phyloP scores from a whole-genome alignment of 2,797 vertebrate species.

The Phrynocephalus guinanensis region DNA sequence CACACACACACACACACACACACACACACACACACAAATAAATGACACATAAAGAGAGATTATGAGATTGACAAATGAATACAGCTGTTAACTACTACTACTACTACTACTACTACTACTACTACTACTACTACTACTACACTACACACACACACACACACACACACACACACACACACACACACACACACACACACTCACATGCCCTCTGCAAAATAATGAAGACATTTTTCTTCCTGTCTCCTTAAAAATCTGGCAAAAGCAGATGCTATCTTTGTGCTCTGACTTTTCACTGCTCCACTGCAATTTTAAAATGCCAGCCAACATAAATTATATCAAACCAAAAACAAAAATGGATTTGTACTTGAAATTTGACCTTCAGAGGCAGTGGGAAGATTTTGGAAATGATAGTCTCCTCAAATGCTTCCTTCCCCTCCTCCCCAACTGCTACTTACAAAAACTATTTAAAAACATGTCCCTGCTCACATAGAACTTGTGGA shows the following conservation, averaged over 20 bases:
- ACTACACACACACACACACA: neutral
- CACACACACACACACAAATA: too few relatives aligned
- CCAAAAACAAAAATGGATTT: slow-evolving; percentile 36
- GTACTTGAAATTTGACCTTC: slow-evolving; percentile 55
- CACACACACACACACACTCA: too few relatives aligned
- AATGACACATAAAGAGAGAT: slow-evolving; percentile 23
- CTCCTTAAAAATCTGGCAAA: slow-evolving; percentile 46
- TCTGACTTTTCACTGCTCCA: slow-evolving; percentile 42
- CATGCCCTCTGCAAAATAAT: neutral
- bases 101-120: too few relatives aligned
- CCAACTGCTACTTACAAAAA: slow-evolving; percentile 9
- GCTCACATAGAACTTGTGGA: slow-evolving; percentile 24
- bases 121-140: too few relatives aligned
- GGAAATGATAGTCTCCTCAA: slow-evolving; percentile 46
- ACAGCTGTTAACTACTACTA: slow-evolving; percentile 13
- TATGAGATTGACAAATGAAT: slow-evolving; percentile 22
- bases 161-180: too few relatives aligned
- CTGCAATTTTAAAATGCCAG: slow-evolving; percentile 59
- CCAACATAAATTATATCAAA: slow-evolving; percentile 46
- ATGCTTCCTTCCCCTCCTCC: neutral
- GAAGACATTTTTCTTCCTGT: slow-evolving; percentile 24
- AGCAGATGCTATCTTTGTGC: slow-evolving; percentile 30
- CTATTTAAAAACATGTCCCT: slow-evolving; percentile 43
- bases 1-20: too few relatives aligned
- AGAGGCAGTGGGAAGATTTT: slow-evolving; percentile 44